These are phyloP conservation scores for Diadegma fenestrale DNA, from an alignment of 2,888 invertebrate genomes.

Conservation along the genomic window DNA sequence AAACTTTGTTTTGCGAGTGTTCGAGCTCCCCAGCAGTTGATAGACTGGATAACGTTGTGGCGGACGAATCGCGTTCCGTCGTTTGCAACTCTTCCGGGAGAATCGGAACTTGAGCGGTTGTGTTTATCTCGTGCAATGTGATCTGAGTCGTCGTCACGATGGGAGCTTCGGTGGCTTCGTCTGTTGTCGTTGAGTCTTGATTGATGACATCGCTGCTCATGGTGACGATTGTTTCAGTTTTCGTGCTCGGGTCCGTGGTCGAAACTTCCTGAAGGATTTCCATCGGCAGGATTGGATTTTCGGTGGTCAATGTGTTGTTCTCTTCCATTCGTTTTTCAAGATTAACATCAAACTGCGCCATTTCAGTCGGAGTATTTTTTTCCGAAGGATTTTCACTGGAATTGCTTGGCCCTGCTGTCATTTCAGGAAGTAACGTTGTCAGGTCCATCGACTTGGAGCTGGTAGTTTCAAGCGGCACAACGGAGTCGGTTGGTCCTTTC, in stretches of 20 bases:
- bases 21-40: conserved; percentile 54
- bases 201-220: conserved; percentile 57
- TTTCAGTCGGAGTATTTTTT: conserved; percentile 28
- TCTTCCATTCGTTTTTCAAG: conserved; percentile 76
- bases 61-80: conserved; percentile 79
- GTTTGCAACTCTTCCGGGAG: conserved; percentile 82
- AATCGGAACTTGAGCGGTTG: conserved; percentile 81
- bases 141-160: conserved; percentile 69
- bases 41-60: conserved; percentile 73
- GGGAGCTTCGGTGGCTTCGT: conserved; percentile 56
- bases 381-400: conserved; percentile 38
- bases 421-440: conserved; percentile 49
- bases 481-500: conserved; percentile 46
- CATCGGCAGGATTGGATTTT: conserved; percentile 81
- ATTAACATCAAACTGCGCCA: conserved; percentile 23
- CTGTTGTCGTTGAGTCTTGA: conserved; percentile 53
- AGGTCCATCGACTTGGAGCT: conserved; percentile 51
- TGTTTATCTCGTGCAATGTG: conserved; percentile 76
- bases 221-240: conserved; percentile 65
- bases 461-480: conserved; percentile 37
- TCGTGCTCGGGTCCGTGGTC: conserved; percentile 76
- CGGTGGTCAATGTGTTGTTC: conserved; percentile 77
- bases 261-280: conserved; percentile 82
- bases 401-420: conserved; percentile 42
- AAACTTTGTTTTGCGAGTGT: conserved; percentile 70